Evolutionary conservation across 2,113 vertebrate species (phyloP), one percentile per base, ranked within the genome.

Genomic region (Todiramphus chloris): DNA sequence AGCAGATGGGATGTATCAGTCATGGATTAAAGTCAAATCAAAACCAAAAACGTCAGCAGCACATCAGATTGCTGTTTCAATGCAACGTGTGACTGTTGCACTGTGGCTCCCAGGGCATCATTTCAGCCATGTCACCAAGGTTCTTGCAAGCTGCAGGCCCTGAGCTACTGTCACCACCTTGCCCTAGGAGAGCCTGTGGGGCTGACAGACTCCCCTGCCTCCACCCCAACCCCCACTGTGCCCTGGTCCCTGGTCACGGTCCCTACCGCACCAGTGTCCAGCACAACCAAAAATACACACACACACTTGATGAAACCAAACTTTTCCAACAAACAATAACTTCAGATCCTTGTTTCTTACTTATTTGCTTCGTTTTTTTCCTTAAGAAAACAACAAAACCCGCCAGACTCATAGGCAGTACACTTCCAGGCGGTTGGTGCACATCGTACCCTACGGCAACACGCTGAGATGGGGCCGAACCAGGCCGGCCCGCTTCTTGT

Each of bases 371-470:
- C 24, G 1, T 35, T 33, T 25, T 25, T 44, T 44, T 55, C 25
- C 15, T 27, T 12, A 37, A 28, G n/a, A 33, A 68, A 43, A 33
- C 53, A 30, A 8, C 16, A 37, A 20, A 13, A 35, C 33, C 13
- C 1, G 8, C 7, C 43, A 59, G 72, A 69, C 8, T 14, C 41
- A 20, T 5, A 24, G 0, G 2, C 58, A 31, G 39, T 3, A 16
- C 27, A 5, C 8, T n/a, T 33, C 7, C n/a, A 75, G 50, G 56
- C 5, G 0, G 33, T 1, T 4, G 0, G 33, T 1, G 0, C 10
- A 50, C 33, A 5, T 6, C 1, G 1, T 3, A 8, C 16, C 39
- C 31, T 4, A 18, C 1, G 1, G 53, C 27, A 12, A 4, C 2
- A 7, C 2, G 1, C 31, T 9, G 1, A 20, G 21, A 25, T 27